Conservation (phyloP, 2,888 invertebrate species). For the Tribolium freemani region DNA sequence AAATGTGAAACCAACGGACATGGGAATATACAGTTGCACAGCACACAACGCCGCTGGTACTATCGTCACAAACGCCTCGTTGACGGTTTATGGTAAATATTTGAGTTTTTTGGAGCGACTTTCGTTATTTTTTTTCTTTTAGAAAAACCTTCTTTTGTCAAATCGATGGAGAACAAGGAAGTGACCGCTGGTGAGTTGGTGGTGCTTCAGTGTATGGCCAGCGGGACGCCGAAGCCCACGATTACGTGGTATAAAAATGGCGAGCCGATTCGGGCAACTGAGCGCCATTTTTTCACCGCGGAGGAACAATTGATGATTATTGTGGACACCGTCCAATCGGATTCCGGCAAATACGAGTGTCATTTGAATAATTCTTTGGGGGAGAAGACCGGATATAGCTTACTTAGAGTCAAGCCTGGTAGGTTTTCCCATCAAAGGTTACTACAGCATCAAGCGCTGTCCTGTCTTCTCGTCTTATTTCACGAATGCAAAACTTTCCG, state of each 20-base stretch:
- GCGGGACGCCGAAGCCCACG: conserved; percentile 86
- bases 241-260: conserved; percentile 91
- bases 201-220: conserved; percentile 89
- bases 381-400: conserved; percentile 79
- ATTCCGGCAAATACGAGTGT: conserved; percentile 92
- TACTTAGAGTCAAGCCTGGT: conserved; percentile 79
- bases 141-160: conserved; percentile 90
- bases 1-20: conserved; percentile 89
- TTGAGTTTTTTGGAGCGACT: no score
- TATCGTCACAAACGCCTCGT: conserved; percentile 87
- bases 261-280: conserved; percentile 78
- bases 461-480: no score
- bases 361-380: conserved; percentile 90
- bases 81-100: conserved; percentile 77
- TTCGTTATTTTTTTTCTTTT: conserved; percentile 52
- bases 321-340: conserved; percentile 81
- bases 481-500: no score
- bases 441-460: background rate
- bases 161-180: conserved; percentile 88
- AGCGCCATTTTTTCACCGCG: conserved; percentile 88
- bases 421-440: conserved; percentile 24
- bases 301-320: conserved; percentile 91
- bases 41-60: conserved; percentile 92
- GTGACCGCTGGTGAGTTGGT: conserved; percentile 86
- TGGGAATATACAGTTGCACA: conserved; percentile 94